Conservation (phyloP, 1,140 invertebrate species). For the Drosophila virilis region DNA sequence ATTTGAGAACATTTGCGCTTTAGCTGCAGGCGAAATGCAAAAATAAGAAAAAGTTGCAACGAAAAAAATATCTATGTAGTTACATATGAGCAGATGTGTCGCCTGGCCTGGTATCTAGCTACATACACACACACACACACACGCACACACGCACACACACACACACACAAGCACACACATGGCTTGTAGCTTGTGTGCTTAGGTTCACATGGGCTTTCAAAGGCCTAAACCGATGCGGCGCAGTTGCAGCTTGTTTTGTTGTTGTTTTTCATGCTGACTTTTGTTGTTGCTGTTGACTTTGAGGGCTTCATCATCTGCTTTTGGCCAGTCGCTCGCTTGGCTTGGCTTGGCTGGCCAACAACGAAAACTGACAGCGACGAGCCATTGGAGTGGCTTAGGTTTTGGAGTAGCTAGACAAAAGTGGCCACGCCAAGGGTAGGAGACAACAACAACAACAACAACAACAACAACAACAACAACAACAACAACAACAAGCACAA, state of each 20-base stretch:
- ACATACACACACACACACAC: constrained; percentile 6
- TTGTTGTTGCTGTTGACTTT: constrained; percentile 67
- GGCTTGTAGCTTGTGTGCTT: constrained; percentile 34
- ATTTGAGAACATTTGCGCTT: constrained; percentile 81
- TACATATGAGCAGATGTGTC: constrained; percentile 71
- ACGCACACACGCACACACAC: neutral
- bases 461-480: constrained; percentile 38
- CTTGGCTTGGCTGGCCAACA: constrained; percentile 34
- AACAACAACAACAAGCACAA: constrained; percentile 33
- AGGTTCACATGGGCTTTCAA: constrained; percentile 69
- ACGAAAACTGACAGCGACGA: constrained; percentile 79
- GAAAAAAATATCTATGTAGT: constrained; percentile 38
- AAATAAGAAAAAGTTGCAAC: constrained; percentile 40
- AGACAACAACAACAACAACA: constrained; percentile 52
- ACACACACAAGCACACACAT: neutral
- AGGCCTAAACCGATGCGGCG: constrained; percentile 80
- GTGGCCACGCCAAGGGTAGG: constrained; percentile 64
- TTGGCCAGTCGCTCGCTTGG: constrained; percentile 69
- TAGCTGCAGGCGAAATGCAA: constrained; percentile 70
- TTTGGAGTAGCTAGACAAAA: constrained; percentile 67
- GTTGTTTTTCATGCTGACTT: constrained; percentile 25
- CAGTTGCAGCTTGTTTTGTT: constrained; percentile 53
- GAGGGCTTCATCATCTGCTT: constrained; percentile 82
- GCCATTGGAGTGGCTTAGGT: constrained; percentile 74
- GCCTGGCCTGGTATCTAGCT: constrained; percentile 39